Percentiles rank a stretch among this genome's conserved stretches.
phyloP scores from a whole-genome alignment of 2,888 invertebrate genomes.

The Drosophila neotestacea region DNA sequence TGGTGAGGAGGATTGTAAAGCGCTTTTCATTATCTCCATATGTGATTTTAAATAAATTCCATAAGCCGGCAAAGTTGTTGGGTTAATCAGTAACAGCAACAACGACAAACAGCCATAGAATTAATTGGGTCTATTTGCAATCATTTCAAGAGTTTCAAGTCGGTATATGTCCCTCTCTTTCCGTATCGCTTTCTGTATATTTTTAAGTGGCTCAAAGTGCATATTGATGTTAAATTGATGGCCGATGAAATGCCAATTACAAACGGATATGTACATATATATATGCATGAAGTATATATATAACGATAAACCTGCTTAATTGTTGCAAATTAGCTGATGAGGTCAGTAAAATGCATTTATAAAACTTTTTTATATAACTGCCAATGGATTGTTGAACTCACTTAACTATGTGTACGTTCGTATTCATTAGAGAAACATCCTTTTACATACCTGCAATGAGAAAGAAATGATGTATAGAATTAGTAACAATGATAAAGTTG shows the following conservation, averaged over 20 bases:
- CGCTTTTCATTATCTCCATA: slow-evolving; percentile 39
- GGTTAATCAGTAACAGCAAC: slow-evolving; percentile 40
- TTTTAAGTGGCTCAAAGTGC: slow-evolving; percentile 65
- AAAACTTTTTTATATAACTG: background rate
- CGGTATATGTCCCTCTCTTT: background rate
- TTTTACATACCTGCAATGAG: slow-evolving; percentile 49
- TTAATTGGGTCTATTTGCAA: slow-evolving; percentile 69
- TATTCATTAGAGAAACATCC: background rate
- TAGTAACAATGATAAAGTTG: background rate
- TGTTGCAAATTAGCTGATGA: slow-evolving; percentile 66
- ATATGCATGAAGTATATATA: background rate
- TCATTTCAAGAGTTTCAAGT: slow-evolving; percentile 38
- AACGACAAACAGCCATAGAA: slow-evolving; percentile 33
- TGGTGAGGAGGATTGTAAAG: slow-evolving; percentile 37
- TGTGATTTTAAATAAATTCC: slow-evolving; percentile 52
- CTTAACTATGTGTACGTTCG: background rate
- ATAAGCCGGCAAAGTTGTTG: slow-evolving; percentile 38
- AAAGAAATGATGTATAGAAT: background rate
- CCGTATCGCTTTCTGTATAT: background rate
- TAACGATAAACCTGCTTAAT: slow-evolving; percentile 57
- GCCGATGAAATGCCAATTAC: slow-evolving; percentile 56
- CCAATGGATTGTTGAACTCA: slow-evolving; percentile 19
- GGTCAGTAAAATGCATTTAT: slow-evolving; percentile 34
- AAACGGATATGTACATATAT: slow-evolving; percentile 40
- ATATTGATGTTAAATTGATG: slow-evolving; percentile 66